A percentile compares a stretch with the other conserved stretches of the same genome.
Evolutionary conservation across 1,140 invertebrate genomes (phyloP).

Genomic region (Drosophila repletoides): DNA sequence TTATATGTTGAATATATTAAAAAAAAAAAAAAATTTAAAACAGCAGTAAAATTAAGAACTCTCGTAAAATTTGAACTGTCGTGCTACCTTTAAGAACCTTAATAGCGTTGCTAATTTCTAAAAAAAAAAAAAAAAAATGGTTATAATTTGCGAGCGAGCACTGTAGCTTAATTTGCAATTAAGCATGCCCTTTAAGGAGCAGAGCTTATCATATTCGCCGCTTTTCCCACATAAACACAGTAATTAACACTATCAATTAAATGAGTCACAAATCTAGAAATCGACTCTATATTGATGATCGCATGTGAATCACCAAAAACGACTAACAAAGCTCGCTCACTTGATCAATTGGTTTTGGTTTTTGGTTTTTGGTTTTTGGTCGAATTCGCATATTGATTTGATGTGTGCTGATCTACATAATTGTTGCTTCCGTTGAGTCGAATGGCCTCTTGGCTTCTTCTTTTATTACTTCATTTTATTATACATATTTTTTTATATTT

Average conservation of each 20-base stretch:
- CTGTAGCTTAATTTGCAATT: no score
- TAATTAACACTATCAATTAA: slow-evolving; percentile 3
- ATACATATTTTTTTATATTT: slow-evolving; percentile 12
- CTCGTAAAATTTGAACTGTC: no score
- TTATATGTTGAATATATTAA: no score
- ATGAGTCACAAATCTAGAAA: slow-evolving; percentile 20
- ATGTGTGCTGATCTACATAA: slow-evolving; percentile 33
- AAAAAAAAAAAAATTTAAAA: no score
- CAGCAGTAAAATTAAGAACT: no score
- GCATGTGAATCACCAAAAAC: slow-evolving; percentile 20
- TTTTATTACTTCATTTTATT: slow-evolving; percentile 8
- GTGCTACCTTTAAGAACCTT: no score
- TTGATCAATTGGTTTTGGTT: slow-evolving; percentile 34
- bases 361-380: neutral
- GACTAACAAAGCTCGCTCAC: slow-evolving; percentile 18
- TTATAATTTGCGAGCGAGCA: no score
- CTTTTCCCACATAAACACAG: neutral
- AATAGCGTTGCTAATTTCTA: no score
- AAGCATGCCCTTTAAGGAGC: neutral
- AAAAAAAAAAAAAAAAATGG: no score
- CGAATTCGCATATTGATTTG: slow-evolving; percentile 8
- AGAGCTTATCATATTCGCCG: slow-evolving; percentile 9
- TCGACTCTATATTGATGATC: slow-evolving; percentile 26
- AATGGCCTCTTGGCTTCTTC: slow-evolving; percentile 17
- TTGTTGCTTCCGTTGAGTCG: slow-evolving; percentile 25